Base-by-base conservation (phyloP, 2,888 invertebrate species). In the Harpalus rubripes region DNA sequence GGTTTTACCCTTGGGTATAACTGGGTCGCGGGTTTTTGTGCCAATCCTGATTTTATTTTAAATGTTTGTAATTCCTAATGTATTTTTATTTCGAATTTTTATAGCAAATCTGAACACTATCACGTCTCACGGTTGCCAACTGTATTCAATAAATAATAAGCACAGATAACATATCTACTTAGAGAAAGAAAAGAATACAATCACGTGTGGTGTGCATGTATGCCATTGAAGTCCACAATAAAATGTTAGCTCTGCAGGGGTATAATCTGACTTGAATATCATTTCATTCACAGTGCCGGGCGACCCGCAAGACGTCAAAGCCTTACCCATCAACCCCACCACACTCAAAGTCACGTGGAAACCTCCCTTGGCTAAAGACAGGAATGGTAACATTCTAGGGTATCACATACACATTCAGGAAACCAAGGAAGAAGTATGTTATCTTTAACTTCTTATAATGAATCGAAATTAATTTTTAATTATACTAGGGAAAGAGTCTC, bases 391-490 rank as follows among this genome's bases (percentile, higher is more conserved):
- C 87, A 98, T 99, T 88, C 94, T 98, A 86, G 99, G 99, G 32
- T 99, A 99, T 92, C 98, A 99, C 91, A 97, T 99, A 84, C 97
- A 98, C 90, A 96, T 98, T 0, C 98, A 98, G 91, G 98, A 98
- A 93, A 94, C 96, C 72, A 94, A 95, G 89, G 96, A 96, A 90
- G 96, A 96, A 94, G 97, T 96, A 90, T 12, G 58, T 58, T 32
- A 5, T 32, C 5, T 32, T 32, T 32, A 32, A 32, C 4, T 32
- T 12, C n/a, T n/a, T n/a, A 52, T 12, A 8, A 52, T 0, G 8
- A 52, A 52, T 52, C 8, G 2, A 58, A 63, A 63, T 41, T 15
- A 44, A 74, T 44, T 58, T 10, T 7, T 59, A 12, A 44, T 68
- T 41, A 84, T 86, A 86, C 63, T 88, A 96, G 95, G 95, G 95